Evolutionary conservation across 2,113 vertebrate species (phyloP), one percentile per base, ranked within the genome.

Genomic region (Corythornis vintsioides): DNA sequence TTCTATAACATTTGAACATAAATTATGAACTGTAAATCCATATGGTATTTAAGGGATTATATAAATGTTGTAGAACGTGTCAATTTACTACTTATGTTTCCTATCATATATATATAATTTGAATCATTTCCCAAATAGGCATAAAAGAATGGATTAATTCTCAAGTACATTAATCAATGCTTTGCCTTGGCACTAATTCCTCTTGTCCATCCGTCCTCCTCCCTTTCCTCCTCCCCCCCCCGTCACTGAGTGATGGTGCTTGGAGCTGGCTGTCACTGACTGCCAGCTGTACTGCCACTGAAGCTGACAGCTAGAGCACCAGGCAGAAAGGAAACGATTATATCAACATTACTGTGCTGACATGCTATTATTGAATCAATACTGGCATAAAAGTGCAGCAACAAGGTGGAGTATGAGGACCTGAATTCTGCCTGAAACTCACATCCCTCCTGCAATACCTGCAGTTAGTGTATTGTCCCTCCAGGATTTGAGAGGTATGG

Each of bases 191-290:
- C 83, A 56, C 4, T 7, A 47, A 35, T 84, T 69, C 61, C 57
- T 66, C 1, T 0, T 52, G 24, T 25, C 50, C 24, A 15, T 5
- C 50, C 25, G 24, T 5, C 43, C 16, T 47, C 45, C 3, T 2
- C 28, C n/a, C 10, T 3, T 21, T 22, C 48, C 11, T 21, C 22
- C 48, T 50, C 48, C 48, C 22, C 11, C 33, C 33, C 48, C 48
- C 4, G 47, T 10, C 26, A 9, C 7, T 4, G 52, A 48, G 42
- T 4, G 10, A 45, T 15, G 50, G 38, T 55, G 83, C 83, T 40
- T 52, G 56, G 79, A 83, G 76, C 28, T 11, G n/a, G 29, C 76
- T 83, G 80, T 47, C 77, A 33, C 67, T 7, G 22, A 26, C 64
- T 72, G 79, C 78, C 83, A 71, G 66, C 79, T n/a, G 25, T 16